A percentile compares a stretch with the other conserved stretches of the same genome.
These are phyloP conservation scores for Netelia fuscicornis DNA, from an alignment of 2,888 invertebrate species.

Conservation along the genomic window DNA sequence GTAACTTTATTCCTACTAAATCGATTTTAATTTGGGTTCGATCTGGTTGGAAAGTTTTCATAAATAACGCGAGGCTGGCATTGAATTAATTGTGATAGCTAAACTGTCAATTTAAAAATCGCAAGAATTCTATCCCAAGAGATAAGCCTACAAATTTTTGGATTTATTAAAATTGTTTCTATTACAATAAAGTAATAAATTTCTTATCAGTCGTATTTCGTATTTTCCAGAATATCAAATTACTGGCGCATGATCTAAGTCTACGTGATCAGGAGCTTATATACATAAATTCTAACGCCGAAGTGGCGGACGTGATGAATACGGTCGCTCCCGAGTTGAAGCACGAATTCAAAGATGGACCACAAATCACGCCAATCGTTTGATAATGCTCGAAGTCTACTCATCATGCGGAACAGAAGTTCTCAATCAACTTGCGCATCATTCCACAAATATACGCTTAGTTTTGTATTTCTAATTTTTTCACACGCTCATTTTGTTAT, in stretches of 20 bases:
- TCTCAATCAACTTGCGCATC: background rate
- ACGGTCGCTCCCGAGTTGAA: conserved; percentile 74
- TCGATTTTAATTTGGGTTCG: too few relatives aligned
- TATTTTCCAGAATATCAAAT: conserved; percentile 86
- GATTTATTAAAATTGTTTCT: too few relatives aligned
- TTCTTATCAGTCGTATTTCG: conserved; percentile 13
- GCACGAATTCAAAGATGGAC: conserved; percentile 50
- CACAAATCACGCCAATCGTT: conserved; percentile 1
- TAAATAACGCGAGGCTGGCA: too few relatives aligned
- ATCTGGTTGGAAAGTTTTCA: too few relatives aligned
- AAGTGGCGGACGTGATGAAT: conserved; percentile 69
- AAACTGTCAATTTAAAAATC: too few relatives aligned
- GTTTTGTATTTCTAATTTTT: conserved; percentile 13
- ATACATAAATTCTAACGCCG: conserved; percentile 85
- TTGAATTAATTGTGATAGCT: too few relatives aligned
- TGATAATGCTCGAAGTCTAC: background rate
- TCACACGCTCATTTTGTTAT: background rate
- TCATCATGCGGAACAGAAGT: background rate
- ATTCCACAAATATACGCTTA: conserved; percentile 28
- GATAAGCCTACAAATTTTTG: too few relatives aligned
- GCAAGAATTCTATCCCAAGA: too few relatives aligned
- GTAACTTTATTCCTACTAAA: too few relatives aligned
- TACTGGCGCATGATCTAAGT: conserved; percentile 86
- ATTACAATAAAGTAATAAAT: too few relatives aligned
- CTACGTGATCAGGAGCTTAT: conserved; percentile 85